Conservation (phyloP, 2,888 invertebrate genomes). For the Therioaphis trifolii region DNA sequence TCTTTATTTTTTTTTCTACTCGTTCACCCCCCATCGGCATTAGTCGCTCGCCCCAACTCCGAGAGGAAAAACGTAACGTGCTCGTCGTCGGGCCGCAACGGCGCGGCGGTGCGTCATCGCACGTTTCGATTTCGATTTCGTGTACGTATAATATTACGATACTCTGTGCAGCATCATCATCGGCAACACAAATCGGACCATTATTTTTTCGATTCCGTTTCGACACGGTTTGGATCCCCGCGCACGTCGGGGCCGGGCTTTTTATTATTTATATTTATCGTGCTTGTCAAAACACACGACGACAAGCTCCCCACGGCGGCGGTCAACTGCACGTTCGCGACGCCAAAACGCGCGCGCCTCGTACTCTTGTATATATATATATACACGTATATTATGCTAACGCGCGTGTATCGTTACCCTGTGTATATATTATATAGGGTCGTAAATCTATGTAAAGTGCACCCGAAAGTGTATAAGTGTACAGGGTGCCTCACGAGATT, state of each 20-base stretch:
- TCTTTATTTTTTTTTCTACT: neutral
- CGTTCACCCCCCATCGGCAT: conserved; percentile 43
- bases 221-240: conserved; percentile 54
- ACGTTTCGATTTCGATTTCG: conserved; percentile 49
- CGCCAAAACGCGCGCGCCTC: neutral
- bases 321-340: neutral
- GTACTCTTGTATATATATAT: neutral
- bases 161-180: no score
- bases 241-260: no score
- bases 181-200: conserved; percentile 42
- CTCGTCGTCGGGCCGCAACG: neutral
- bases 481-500: no score
- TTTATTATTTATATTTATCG: conserved; percentile 45
- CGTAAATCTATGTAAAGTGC: no score
- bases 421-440: no score
- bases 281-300: conserved; percentile 33
- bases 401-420: neutral
- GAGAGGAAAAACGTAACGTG: conserved; percentile 42
- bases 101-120: conserved; percentile 50
- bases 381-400: neutral
- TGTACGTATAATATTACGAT: no score
- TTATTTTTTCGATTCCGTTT: conserved; percentile 55
- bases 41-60: neutral
- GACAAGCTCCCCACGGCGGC: neutral
- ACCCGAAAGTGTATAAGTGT: no score